A percentile compares a stretch with the other conserved stretches of the same genome.
phyloP scores from a whole-genome alignment of 2,113 vertebrate genomes.

The Stomatorhinus ivindoensis region DNA sequence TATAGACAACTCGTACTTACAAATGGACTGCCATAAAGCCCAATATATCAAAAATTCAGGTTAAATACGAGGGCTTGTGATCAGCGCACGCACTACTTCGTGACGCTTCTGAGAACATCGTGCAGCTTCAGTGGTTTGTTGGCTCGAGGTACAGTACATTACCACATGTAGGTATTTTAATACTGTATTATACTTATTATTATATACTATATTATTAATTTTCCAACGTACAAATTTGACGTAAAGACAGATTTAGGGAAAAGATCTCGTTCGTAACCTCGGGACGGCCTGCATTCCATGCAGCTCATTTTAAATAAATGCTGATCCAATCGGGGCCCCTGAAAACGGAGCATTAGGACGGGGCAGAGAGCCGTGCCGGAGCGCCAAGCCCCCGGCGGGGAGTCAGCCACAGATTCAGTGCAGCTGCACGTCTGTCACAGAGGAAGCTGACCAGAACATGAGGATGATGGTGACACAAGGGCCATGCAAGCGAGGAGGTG shows the following conservation, averaged over 20 bases:
- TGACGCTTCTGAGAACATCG: background rate
- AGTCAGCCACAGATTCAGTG: background rate
- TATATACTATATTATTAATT: background rate
- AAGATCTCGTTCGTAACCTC: background rate
- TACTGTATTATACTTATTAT: background rate
- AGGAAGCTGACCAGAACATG: background rate
- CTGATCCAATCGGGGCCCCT: background rate
- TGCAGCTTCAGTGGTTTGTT: background rate
- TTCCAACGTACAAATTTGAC: background rate
- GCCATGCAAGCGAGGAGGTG: background rate
- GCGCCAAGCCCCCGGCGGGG: background rate
- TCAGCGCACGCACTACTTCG: background rate
- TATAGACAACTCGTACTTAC: background rate
- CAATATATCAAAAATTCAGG: background rate
- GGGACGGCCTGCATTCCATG: background rate
- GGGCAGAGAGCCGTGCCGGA: background rate
- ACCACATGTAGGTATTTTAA: background rate
- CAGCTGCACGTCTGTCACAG: background rate
- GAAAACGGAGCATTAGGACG: background rate
- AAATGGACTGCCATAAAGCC: background rate
- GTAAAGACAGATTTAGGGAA: background rate
- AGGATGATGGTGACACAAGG: background rate
- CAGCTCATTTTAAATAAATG: background rate
- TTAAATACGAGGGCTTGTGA: background rate
- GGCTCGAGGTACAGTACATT: background rate